These are phyloP conservation scores for Mycetomoellerius zeteki DNA, from an alignment of 1,140 invertebrate species.

Conservation along the genomic window DNA sequence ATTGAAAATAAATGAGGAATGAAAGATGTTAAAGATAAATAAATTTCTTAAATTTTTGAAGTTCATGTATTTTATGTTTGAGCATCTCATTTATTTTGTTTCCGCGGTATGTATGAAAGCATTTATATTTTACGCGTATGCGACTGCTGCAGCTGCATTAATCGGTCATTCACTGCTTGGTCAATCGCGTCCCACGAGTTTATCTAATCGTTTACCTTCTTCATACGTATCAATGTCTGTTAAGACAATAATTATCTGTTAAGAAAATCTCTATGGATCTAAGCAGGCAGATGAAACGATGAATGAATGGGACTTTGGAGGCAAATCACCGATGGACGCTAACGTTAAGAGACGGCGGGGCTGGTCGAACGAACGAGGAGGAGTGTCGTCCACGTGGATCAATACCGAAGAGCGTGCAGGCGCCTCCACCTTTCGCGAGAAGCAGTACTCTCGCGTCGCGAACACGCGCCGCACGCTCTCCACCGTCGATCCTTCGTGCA, in stretches of 20 bases:
- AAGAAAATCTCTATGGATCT: neutral
- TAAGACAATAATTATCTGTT: neutral
- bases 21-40: neutral
- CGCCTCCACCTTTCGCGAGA: constrained; percentile 67
- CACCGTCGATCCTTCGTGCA: constrained; percentile 46
- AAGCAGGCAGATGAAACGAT: neutral
- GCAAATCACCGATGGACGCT: constrained; percentile 51
- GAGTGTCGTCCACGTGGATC: constrained; percentile 71
- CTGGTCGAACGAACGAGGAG: constrained; percentile 39
- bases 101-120: neutral
- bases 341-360: constrained; percentile 41
- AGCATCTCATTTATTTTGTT: neutral
- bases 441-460: constrained; percentile 78
- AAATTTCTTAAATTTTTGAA: neutral
- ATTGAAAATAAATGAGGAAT: neutral
- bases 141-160: neutral
- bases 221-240: too few relatives aligned
- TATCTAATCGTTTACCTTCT: neutral
- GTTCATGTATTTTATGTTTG: neutral
- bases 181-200: neutral
- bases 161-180: constrained; percentile 16
- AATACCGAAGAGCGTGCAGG: constrained; percentile 72
- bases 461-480: constrained; percentile 73
- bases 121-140: neutral
- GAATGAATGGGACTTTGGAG: neutral